Evolutionary conservation across 2,888 invertebrate genomes (phyloP), one percentile per base, ranked within the genome.

Genomic region (Yponomeuta cagnagella): DNA sequence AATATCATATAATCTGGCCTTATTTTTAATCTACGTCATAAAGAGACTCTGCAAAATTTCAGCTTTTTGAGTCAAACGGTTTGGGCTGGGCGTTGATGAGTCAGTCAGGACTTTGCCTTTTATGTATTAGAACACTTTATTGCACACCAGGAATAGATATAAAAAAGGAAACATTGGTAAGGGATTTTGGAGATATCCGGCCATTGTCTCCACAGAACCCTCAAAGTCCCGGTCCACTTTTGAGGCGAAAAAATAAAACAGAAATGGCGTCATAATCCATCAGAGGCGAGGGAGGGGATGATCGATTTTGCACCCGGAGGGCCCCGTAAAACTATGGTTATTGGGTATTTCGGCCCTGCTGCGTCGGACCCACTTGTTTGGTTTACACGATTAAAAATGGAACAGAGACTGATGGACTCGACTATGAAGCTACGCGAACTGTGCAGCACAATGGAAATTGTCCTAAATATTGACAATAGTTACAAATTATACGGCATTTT

Each of bases 261-360:
- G 80, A 58, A 81, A 80, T 82, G 80, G 82, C 82, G 82, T 81
- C 82, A 82, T 90, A 88, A 90, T 89, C 90, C 88, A 86, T 90
- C 89, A 88, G 81, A 66, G 70, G 70, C 48, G 37, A 63, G 70
- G 70, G 70, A 8, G 78, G 79, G 76, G 74, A 74, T 83, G 84
- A 89, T 90, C 89, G 89, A 89, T 90, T 58, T 15, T 86, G 83
- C 82, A 80, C 82, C 83, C 80, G 80, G 76, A 77, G 80, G 80
- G 82, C 82, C 80, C 77, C 81, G 82, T 84, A 80, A 89, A 90
- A 91, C 90, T 91, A 90, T 89, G 86, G 87, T 86, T 89, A 90
- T 90, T 88, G 86, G 88, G 86, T 87, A 85, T 87, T 89, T 87
- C 79, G 80, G 80, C 48, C 70, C 67, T 63, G 79, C 79, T 77